Base-by-base conservation (phyloP, 2,797 vertebrate genomes). In the Sus cebifrons region DNA sequence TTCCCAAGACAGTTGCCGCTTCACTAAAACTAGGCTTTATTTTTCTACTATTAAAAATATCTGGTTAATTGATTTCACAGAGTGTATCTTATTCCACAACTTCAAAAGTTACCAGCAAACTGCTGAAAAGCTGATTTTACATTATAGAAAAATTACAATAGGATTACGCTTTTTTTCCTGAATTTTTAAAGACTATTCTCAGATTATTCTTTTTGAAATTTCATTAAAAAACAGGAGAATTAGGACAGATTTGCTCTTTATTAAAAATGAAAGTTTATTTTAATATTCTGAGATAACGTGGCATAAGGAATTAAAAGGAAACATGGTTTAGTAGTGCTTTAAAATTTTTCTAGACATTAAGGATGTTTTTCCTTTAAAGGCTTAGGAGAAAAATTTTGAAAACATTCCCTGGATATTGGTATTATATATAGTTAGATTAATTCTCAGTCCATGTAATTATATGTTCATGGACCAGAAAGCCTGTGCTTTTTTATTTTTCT, bases 11-110 rank as follows among this genome's bases (percentile, higher is more conserved):
- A 95, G 90, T 92, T 97, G 95, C 96, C 71, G 5, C 96, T 97
- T 97, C 95, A 95, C 95, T 97, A 93, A 96, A 96, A 86, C 23
- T 84, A 94, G 96, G n/a, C 86, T 96, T 95, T 96, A 83, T 95
- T 97, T 96, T 97, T 94, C 86, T 92, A 92, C 77, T 96, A 77
- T 95, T 81, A 96, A 75, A 91, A 75, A 91, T 95, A 94, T 74
- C 64, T 94, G 79, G 5, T 91, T 95, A 92, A 93, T 79, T 94
- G 77, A 94, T 92, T 96, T 94, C 82, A 92, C 73, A 96, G 96
- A 96, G 32, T 67, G 27, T 93, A 52, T 94, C n/a, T 86, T 93
- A 81, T 74, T 71, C n/a, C 25, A 83, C 58, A 83, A 67, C 70
- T 95, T 96, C 87, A 91, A 92, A 95, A 93, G n/a, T 86, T 89